Conservation (phyloP, 2,113 vertebrate genomes). For the Mohoua ochrocephala region DNA sequence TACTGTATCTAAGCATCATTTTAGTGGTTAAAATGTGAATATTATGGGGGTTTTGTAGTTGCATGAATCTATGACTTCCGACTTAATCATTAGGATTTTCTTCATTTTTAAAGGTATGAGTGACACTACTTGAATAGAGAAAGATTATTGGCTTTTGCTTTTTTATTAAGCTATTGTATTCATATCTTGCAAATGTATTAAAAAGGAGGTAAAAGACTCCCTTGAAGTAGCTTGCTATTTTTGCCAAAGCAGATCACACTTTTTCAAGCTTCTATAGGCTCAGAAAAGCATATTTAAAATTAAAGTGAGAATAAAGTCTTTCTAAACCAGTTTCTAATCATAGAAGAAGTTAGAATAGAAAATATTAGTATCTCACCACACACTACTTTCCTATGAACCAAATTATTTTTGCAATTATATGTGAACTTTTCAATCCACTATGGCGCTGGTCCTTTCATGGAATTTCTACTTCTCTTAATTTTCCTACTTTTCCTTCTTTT, state of each 20-base stretch:
- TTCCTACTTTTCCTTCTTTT: not conserved
- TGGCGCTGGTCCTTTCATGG: not conserved
- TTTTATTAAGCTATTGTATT: constrained; percentile 4
- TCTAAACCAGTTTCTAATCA: not conserved
- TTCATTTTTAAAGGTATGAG: not conserved
- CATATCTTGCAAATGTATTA: not conserved
- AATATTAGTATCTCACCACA: not conserved
- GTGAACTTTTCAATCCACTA: not conserved
- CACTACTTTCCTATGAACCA: not conserved
- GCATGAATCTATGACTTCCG: not conserved
- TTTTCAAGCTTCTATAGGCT: not conserved
- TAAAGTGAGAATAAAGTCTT: not conserved
- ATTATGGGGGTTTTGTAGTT: not conserved
- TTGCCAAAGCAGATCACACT: not conserved
- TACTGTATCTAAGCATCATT: not conserved
- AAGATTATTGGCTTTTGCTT: not conserved
- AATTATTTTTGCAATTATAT: not conserved
- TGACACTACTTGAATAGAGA: not conserved
- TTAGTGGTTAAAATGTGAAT: not conserved
- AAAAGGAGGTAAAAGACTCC: not conserved
- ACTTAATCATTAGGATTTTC: not conserved
- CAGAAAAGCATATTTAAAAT: not conserved
- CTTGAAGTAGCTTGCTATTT: not conserved
- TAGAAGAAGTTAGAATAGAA: not conserved
- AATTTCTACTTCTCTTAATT: not conserved